Conservation (phyloP, 2,797 vertebrate genomes). For the Typhlichthys subterraneus region DNA sequence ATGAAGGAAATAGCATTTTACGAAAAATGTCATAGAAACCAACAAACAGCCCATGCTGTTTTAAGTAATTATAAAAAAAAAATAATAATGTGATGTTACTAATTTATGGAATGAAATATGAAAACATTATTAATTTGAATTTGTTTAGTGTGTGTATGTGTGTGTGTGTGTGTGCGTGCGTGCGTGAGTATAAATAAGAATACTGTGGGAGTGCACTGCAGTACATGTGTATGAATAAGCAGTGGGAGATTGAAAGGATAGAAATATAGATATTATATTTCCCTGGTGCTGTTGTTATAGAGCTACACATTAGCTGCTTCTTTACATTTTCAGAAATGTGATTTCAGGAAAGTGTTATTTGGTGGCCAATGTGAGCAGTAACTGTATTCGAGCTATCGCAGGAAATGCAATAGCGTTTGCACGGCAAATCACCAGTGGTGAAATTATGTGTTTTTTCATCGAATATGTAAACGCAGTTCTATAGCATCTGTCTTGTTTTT, state of each 20-base stretch:
- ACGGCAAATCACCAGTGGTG: constrained; percentile 54
- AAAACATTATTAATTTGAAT: constrained; percentile 54
- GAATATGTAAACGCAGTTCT: constrained; percentile 58
- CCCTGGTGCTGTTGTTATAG: constrained; percentile 70
- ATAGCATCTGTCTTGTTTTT: constrained; percentile 48
- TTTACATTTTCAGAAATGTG: constrained; percentile 39
- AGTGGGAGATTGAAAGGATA: constrained; percentile 1
- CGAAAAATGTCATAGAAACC: constrained; percentile 34
- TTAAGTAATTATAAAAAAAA: constrained; percentile 28
- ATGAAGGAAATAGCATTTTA: constrained; percentile 40
- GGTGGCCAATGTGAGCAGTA: constrained; percentile 25
- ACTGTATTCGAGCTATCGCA: constrained; percentile 29
- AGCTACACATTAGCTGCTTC: constrained; percentile 49
- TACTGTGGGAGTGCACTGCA: not conserved
- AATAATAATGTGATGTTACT: constrained; percentile 53
- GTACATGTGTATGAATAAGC: constrained; percentile 6
- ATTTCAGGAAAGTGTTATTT: constrained; percentile 33
- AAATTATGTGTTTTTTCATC: constrained; percentile 37
- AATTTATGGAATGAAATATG: constrained; percentile 64
- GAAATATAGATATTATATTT: constrained; percentile 52
- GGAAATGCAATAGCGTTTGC: constrained; percentile 54
- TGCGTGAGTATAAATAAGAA: constrained; percentile 32
- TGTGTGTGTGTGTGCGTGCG: constrained; percentile 28
- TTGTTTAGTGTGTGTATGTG: constrained; percentile 31
- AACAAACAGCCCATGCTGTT: constrained; percentile 23